phyloP scores from a whole-genome alignment of 2,797 vertebrate species.

The Microtus agrestis region DNA sequence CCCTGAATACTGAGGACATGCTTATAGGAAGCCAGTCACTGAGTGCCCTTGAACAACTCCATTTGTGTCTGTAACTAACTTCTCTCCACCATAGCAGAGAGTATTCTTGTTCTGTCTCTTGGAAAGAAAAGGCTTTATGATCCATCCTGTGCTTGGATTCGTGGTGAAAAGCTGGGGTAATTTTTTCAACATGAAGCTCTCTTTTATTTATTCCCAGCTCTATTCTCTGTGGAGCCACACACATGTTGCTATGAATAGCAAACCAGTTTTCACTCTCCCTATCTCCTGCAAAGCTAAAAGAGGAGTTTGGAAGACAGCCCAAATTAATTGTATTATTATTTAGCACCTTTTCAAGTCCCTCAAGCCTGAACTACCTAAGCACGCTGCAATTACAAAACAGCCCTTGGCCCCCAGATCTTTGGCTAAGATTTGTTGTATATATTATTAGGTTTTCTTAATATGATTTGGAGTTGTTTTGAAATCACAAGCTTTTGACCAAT shows the following conservation, averaged over 20 bases:
- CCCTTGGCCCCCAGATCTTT: conserved; percentile 15
- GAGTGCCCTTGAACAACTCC: conserved; percentile 51
- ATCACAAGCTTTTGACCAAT: conserved; percentile 55
- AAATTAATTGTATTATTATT: conserved; percentile 75
- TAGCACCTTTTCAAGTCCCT: conserved; percentile 63
- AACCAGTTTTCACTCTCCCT: conserved; percentile 13
- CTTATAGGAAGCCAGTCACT: conserved; percentile 29
- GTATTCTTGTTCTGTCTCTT: conserved; percentile 4
- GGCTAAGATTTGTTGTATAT: conserved; percentile 50
- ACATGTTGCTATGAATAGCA: conserved; percentile 73
- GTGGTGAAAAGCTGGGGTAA: conserved; percentile 41
- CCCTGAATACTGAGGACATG: not conserved
- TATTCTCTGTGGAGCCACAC: conserved; percentile 30
- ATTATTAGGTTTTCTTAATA: conserved; percentile 44
- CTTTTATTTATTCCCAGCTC: conserved; percentile 56
- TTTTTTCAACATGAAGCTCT: conserved; percentile 46
- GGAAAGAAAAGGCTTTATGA: conserved; percentile 16
- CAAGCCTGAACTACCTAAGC: conserved; percentile 51
- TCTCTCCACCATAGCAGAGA: conserved; percentile 14
- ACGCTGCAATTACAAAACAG: conserved; percentile 61
- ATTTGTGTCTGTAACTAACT: conserved; percentile 46
- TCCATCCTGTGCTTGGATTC: not conserved
- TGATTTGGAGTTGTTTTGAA: conserved; percentile 55
- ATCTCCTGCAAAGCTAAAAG: conserved; percentile 34
- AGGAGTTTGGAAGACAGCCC: conserved; percentile 68